These are phyloP conservation scores for Pinna nobilis DNA, from an alignment of 1,140 invertebrate genomes.

Conservation along the genomic window DNA sequence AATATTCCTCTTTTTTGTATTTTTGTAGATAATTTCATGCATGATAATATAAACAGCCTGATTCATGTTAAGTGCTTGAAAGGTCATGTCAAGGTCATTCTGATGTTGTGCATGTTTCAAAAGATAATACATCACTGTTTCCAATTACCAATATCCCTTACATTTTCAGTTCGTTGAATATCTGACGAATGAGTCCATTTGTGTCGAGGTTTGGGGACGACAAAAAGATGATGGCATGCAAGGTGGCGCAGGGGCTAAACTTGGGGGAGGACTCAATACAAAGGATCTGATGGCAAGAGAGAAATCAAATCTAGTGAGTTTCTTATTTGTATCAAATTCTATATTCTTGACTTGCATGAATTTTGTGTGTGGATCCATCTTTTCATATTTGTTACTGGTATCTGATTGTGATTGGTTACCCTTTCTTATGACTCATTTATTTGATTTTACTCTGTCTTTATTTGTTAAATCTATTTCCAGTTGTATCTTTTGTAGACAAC, in stretches of 20 bases:
- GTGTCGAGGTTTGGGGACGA: slow-evolving; percentile 77
- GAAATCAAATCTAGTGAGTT: slow-evolving; percentile 14
- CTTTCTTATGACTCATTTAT: neutral
- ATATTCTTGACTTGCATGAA: neutral
- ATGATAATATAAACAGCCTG: too few relatives aligned
- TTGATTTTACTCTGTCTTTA: neutral
- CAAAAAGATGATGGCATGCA: slow-evolving; percentile 69
- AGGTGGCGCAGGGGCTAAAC: neutral
- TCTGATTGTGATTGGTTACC: neutral
- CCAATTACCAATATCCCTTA: too few relatives aligned
- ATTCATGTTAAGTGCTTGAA: too few relatives aligned
- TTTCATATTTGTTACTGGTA: neutral
- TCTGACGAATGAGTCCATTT: slow-evolving; percentile 74
- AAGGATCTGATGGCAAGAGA: slow-evolving; percentile 19
- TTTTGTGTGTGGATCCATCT: neutral
- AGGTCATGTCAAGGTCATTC: too few relatives aligned
- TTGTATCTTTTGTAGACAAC: neutral
- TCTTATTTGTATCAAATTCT: neutral
- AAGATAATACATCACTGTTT: too few relatives aligned
- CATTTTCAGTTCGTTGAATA: slow-evolving; percentile 76
- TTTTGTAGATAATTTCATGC: too few relatives aligned
- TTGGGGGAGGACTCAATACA: neutral
- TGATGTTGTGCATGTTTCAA: too few relatives aligned
- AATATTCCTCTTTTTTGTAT: too few relatives aligned
- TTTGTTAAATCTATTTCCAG: neutral